These are phyloP conservation scores for Chaenogobius annularis DNA, from an alignment of 2,113 vertebrate species.

Conservation along the genomic window DNA sequence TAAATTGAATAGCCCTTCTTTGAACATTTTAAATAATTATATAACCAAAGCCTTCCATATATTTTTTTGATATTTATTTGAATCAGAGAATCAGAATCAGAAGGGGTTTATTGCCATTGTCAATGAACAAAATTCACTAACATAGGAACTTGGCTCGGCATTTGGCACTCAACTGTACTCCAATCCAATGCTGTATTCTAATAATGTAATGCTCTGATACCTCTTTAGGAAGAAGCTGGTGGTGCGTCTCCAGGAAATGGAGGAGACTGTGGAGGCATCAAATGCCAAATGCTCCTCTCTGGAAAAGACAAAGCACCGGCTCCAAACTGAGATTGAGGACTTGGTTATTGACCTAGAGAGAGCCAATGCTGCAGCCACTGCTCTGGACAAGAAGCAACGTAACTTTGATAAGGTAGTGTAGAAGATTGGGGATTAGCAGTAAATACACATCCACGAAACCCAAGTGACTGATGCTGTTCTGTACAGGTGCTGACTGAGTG, in stretches of 20 bases:
- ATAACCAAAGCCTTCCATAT: background rate
- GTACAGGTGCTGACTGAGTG: conserved; percentile 81
- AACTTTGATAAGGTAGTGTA: conserved; percentile 82
- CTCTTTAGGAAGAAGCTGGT: conserved; percentile 88
- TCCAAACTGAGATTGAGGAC: conserved; percentile 92
- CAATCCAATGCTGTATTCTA: background rate
- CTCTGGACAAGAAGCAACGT: conserved; percentile 91
- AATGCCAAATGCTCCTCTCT: conserved; percentile 90
- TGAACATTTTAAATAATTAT: background rate
- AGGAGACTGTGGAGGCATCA: conserved; percentile 85
- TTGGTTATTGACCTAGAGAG: conserved; percentile 88
- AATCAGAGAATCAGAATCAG: too few species aligned
- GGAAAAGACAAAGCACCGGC: conserved; percentile 92
- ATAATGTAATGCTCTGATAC: background rate
- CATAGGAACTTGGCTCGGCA: too few species aligned
- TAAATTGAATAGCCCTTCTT: background rate
- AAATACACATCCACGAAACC: background rate
- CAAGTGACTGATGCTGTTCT: background rate
- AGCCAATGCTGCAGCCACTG: conserved; percentile 81
- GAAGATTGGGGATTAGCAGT: background rate
- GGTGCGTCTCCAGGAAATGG: conserved; percentile 86
- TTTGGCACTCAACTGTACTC: background rate
- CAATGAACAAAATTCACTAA: too few species aligned
- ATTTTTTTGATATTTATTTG: background rate
- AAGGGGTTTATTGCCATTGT: too few species aligned